Evolutionary conservation across 2,797 vertebrate species (phyloP).

Genomic region (Neostethus bicornis): DNA sequence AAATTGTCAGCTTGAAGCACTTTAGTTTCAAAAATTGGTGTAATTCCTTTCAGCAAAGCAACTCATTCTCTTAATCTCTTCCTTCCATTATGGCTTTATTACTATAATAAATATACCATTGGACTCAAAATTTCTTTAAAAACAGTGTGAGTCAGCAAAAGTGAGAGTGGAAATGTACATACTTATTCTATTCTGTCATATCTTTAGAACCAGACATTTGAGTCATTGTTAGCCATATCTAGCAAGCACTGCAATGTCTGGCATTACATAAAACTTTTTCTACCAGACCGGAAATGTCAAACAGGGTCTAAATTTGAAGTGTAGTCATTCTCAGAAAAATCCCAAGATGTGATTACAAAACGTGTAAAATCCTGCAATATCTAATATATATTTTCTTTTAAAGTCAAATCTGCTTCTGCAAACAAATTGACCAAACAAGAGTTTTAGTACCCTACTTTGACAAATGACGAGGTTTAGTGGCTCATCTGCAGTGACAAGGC

Average conservation of each 20-base stretch:
- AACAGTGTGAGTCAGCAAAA: not conserved
- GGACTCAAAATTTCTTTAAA: conserved; percentile 7
- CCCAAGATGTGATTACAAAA: not conserved
- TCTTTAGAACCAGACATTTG: too few relatives aligned
- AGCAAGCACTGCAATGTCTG: too few relatives aligned
- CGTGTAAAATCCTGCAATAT: not conserved
- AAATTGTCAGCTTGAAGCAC: not conserved
- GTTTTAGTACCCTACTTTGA: not conserved
- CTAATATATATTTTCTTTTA: not conserved
- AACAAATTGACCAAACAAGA: not conserved
- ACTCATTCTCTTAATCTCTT: not conserved
- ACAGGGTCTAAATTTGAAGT: too few relatives aligned
- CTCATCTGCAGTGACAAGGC: conserved; percentile 5
- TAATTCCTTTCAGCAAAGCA: not conserved
- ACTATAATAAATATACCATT: conserved; percentile 12
- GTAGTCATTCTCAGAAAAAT: too few relatives aligned
- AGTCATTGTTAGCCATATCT: too few relatives aligned
- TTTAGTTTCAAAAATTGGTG: conserved; percentile 1
- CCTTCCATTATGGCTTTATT: not conserved
- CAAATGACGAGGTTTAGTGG: not conserved
- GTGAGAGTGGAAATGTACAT: too few relatives aligned
- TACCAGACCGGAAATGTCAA: too few relatives aligned
- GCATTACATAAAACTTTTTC: too few relatives aligned
- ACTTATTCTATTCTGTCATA: too few relatives aligned
- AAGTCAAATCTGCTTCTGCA: not conserved